Conservation (phyloP, 2,113 vertebrate genomes). For the Oncorhynchus mykiss region DNA sequence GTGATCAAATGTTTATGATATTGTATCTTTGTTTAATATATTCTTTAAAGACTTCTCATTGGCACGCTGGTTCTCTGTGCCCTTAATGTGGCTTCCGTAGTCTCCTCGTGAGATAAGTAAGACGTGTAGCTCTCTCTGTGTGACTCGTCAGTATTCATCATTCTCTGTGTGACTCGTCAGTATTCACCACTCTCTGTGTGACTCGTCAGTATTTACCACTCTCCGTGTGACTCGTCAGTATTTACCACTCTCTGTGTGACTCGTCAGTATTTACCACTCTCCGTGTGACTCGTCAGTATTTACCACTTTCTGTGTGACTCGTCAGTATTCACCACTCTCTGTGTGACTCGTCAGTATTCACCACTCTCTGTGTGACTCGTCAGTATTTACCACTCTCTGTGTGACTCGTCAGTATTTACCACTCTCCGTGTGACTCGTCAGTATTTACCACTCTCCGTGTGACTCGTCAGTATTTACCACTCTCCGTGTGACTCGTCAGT, state of each 20-base stretch:
- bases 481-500: background rate
- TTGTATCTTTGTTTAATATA: background rate
- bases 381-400: background rate
- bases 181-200: background rate
- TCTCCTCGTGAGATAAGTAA: background rate
- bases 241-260: background rate
- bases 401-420: background rate
- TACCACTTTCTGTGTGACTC: background rate
- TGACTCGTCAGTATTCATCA: background rate
- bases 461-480: background rate
- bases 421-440: background rate
- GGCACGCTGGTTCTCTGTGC: background rate
- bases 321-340: background rate
- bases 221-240: slow-evolving; percentile 3
- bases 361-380: background rate
- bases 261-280: background rate
- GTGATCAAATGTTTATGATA: background rate
- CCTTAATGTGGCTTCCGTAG: background rate
- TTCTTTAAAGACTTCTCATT: background rate
- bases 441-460: background rate
- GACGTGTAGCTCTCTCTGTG: background rate
- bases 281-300: slow-evolving; percentile 7
- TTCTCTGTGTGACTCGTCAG: slow-evolving; percentile 4
- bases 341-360: background rate
- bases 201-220: slow-evolving; percentile 5